Evolutionary conservation across 2,113 vertebrate genomes (phyloP), one percentile per base, ranked within the genome.

Genomic region (Crotalus horridus): DNA sequence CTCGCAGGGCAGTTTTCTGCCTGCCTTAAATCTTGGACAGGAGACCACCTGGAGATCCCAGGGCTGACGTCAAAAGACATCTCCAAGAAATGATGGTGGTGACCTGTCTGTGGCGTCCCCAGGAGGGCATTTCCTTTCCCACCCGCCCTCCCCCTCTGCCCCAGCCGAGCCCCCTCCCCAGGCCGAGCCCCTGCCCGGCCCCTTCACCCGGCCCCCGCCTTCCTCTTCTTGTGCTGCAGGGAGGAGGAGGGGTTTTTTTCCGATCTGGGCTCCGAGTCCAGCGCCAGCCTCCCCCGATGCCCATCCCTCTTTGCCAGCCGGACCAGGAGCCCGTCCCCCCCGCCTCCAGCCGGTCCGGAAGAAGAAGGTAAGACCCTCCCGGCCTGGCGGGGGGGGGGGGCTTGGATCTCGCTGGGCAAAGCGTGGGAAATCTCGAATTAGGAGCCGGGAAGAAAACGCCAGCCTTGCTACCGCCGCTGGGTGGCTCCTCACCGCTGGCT

Each of bases 221-320:
- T 13, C 0, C 53, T 43, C 20, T 4, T 48, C 48, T 11, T 46
- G 43, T 46, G 88, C 29, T 20, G 59, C 93, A 98, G 98, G 95
- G 97, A 97, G 43, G 89, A 96, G n/a, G 97, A 96, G 0, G 95
- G 97, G 26, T n/a, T 13, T 10, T 85, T 93, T 59, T 96, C 95
- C 90, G 88, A 92, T 48, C 55, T 81, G 20, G 56, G 91, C 93
- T 95, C 94, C 91, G 95, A 69, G 90, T 95, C 91, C 93, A 96
- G 91, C 0, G 86, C 89, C 1, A 89, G 89, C 54, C 93, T 96
- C 94, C 94, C 96, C 95, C 89, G 97, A 95, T 92, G 95, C 94
- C 2, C 90, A 92, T 86, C 93, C 88, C 96, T 95, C 88, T 93
- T 95, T 53, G 69, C 95, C 33, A 51, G 21, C 9, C 11, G 5